Evolutionary conservation across 2,797 vertebrate species (phyloP).

Genomic region (Hemitrygon akajei): DNA sequence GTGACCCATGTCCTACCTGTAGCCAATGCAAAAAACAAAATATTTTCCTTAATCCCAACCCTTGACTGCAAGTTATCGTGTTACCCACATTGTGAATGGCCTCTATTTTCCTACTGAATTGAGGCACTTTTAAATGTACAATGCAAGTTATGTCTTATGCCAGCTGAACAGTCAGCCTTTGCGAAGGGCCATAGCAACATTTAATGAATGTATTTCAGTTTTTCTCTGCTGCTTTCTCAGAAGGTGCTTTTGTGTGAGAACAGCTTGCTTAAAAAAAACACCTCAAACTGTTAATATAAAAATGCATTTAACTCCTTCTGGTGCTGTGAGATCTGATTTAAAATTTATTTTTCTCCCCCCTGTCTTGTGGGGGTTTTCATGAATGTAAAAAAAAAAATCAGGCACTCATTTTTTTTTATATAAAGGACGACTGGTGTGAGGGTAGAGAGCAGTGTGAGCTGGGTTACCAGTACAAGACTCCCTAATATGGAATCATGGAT

Average conservation of each 20-base stretch:
- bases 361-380: not conserved
- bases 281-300: conserved; percentile 18
- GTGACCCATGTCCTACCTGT: conserved; percentile 33
- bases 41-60: conserved; percentile 36
- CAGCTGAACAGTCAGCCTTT: conserved; percentile 26
- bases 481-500: not conserved
- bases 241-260: conserved; percentile 28
- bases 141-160: conserved; percentile 35
- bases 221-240: conserved; percentile 21
- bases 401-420: not conserved
- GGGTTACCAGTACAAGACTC: not conserved
- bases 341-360: not conserved
- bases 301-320: conserved; percentile 18
- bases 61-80: conserved; percentile 30
- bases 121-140: conserved; percentile 36
- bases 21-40: conserved; percentile 30
- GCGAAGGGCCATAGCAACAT: not conserved
- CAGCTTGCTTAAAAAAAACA: not conserved
- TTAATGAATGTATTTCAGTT: conserved; percentile 36
- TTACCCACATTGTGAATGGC: conserved; percentile 37
- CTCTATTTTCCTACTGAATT: conserved; percentile 31
- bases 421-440: not conserved
- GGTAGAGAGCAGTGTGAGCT: not conserved
- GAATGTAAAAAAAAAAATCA: too few species aligned
- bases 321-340: not conserved